Evolutionary conservation across 1,140 invertebrate species (phyloP).

Genomic region (Lamellibrachia luymesi): DNA sequence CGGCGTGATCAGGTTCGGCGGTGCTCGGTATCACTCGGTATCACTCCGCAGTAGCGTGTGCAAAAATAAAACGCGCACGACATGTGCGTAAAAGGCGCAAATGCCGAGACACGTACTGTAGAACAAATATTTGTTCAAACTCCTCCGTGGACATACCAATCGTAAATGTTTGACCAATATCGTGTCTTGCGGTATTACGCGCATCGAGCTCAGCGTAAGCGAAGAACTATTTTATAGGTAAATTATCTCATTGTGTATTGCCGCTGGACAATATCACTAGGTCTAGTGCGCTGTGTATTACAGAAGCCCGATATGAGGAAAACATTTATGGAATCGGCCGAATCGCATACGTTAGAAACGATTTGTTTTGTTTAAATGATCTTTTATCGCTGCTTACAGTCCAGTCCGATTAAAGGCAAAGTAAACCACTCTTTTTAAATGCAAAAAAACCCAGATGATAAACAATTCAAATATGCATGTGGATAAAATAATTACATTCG

Average conservation of each 20-base stretch:
- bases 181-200: background rate
- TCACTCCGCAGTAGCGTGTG: background rate
- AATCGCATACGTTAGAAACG: too few relatives aligned
- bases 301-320: background rate
- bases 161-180: background rate
- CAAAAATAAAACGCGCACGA: background rate
- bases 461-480: too few relatives aligned
- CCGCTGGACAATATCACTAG: background rate
- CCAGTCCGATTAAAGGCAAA: too few relatives aligned
- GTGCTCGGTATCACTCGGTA: background rate
- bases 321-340: too few relatives aligned
- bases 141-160: background rate
- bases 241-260: background rate
- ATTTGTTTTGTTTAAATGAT: too few relatives aligned
- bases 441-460: too few relatives aligned
- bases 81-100: background rate
- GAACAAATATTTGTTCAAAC: background rate
- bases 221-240: background rate
- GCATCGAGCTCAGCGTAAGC: background rate
- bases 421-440: too few relatives aligned
- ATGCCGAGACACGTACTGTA: background rate
- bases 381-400: too few relatives aligned
- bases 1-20: background rate
- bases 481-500: too few relatives aligned
- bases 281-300: background rate